Evolutionary conservation across 2,113 vertebrate species (phyloP).

Genomic region (Charadrius vociferus): DNA sequence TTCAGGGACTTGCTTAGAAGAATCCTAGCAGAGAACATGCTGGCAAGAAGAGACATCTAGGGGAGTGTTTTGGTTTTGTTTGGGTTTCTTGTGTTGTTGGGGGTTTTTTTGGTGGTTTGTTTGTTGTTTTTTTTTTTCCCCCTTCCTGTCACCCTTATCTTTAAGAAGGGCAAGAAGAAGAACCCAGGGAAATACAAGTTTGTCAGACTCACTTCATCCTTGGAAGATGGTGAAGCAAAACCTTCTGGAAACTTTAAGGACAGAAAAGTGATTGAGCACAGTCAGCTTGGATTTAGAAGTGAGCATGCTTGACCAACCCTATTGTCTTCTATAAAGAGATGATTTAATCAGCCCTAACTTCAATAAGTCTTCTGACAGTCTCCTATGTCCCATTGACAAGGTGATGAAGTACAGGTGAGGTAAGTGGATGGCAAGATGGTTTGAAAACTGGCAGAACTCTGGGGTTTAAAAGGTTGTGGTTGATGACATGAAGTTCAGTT

Average conservation of each 20-base stretch:
- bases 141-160: background rate
- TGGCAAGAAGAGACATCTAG: background rate
- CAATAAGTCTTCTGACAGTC: background rate
- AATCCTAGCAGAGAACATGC: background rate
- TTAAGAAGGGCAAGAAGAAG: background rate
- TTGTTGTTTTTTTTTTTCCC: too few relatives aligned
- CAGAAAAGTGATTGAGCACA: background rate
- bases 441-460: too few relatives aligned
- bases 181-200: background rate
- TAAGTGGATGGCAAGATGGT: too few relatives aligned
- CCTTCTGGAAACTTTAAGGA: background rate
- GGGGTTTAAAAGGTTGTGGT: too few relatives aligned
- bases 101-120: too few relatives aligned
- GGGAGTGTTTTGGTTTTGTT: background rate
- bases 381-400: too few relatives aligned
- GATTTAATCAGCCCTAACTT: background rate
- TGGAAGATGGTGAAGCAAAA: background rate
- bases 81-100: background rate
- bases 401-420: too few relatives aligned
- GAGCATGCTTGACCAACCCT: background rate
- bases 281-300: background rate
- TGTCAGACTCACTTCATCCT: background rate
- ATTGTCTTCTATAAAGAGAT: background rate
- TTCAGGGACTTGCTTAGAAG: background rate
- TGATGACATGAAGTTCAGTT: too few relatives aligned